A percentile compares a stretch with the other conserved stretches of the same genome.
These are phyloP conservation scores for Philereme transversata DNA, from an alignment of 2,888 invertebrate genomes.

Conservation along the genomic window DNA sequence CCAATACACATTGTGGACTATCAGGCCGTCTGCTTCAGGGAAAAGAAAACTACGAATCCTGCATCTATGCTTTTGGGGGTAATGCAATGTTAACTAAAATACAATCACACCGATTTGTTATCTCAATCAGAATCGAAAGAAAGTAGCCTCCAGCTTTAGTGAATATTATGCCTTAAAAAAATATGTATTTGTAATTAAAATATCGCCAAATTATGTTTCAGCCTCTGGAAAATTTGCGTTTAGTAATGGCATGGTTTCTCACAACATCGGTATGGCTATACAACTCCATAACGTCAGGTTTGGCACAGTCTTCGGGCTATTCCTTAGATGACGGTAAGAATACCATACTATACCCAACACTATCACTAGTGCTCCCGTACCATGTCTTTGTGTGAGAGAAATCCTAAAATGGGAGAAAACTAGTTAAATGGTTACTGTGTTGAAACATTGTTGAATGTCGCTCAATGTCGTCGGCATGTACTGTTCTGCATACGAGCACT, in stretches of 20 bases:
- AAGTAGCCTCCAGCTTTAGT: background rate
- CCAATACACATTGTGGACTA: conserved; percentile 92
- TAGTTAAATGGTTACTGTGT: conserved; percentile 15
- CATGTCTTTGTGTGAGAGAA: conserved; percentile 4
- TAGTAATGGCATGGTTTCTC: conserved; percentile 83
- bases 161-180: background rate
- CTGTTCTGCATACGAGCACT: conserved; percentile 69
- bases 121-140: background rate
- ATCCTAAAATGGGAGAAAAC: conserved; percentile 1
- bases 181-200: background rate
- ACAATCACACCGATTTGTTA: background rate
- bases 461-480: conserved; percentile 74
- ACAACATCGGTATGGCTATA: conserved; percentile 84
- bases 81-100: conserved; percentile 36
- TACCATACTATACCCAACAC: background rate
- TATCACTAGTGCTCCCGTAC: background rate
- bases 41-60: conserved; percentile 85
- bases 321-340: conserved; percentile 72
- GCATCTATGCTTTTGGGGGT: conserved; percentile 86
- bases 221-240: conserved; percentile 85
- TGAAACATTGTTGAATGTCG: conserved; percentile 51
- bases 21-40: conserved; percentile 94
- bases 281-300: conserved; percentile 78
- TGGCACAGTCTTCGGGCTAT: conserved; percentile 78
- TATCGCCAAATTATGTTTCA: conserved; percentile 49